A percentile compares a stretch with the other conserved stretches of the same genome.
phyloP scores from a whole-genome alignment of 2,888 invertebrate species.

The Orchesellides sinensis region DNA sequence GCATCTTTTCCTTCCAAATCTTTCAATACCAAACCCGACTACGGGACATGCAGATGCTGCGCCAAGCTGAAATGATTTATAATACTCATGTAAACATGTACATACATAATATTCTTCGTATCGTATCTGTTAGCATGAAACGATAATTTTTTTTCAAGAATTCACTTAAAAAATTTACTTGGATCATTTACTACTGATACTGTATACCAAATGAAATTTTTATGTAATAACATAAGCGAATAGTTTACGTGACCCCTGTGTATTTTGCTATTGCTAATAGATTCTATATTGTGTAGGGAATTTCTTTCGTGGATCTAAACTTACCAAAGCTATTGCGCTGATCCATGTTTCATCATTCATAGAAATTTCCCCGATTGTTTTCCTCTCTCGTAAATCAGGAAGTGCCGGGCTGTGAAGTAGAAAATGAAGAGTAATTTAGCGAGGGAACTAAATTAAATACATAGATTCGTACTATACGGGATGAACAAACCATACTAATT shows the following conservation, averaged over 20 bases:
- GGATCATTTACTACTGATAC: slow-evolving; percentile 54
- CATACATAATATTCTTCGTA: neutral
- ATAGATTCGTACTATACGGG: slow-evolving; percentile 3
- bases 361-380: slow-evolving; percentile 66
- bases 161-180: slow-evolving; percentile 44
- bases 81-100: slow-evolving; percentile 57
- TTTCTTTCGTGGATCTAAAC: slow-evolving; percentile 14
- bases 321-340: slow-evolving; percentile 70
- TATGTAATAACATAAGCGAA: slow-evolving; percentile 16
- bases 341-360: slow-evolving; percentile 71
- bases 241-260: slow-evolving; percentile 31
- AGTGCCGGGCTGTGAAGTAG: slow-evolving; percentile 65
- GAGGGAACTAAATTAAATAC: slow-evolving; percentile 22
- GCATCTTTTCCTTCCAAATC: slow-evolving; percentile 68
- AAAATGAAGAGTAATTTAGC: slow-evolving; percentile 25
- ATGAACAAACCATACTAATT: slow-evolving; percentile 20
- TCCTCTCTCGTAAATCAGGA: slow-evolving; percentile 68
- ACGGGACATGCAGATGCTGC: slow-evolving; percentile 72
- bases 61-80: slow-evolving; percentile 70
- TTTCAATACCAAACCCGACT: slow-evolving; percentile 69
- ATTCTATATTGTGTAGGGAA: neutral
- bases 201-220: too few species aligned
- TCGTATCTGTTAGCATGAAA: neutral
- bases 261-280: neutral
- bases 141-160: slow-evolving; percentile 10